A percentile compares a stretch with the other conserved stretches of the same genome.
Evolutionary conservation across 35 echinoderm and acorn worm species (phyloP).

Genomic region (Heliocidaris tuberculata): DNA sequence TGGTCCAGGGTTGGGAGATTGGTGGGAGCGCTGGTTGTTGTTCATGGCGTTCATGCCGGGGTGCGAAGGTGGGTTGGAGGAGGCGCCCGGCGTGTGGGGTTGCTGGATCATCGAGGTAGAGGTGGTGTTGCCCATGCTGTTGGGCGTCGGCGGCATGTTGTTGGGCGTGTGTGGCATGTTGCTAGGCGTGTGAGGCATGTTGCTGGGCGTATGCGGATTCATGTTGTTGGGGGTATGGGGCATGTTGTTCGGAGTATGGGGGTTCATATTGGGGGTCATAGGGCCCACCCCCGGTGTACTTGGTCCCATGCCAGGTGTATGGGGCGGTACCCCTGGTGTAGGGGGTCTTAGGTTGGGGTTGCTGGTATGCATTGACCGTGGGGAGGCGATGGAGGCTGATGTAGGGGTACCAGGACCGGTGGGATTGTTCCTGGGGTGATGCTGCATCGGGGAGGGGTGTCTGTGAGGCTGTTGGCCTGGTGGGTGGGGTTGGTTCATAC

Average conservation of each 20-base stretch:
- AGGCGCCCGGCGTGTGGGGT: constrained; percentile 40
- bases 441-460: constrained; percentile 44
- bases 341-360: constrained; percentile 58
- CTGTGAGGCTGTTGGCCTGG: constrained; percentile 58
- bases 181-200: constrained; percentile 53
- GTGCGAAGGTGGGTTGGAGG: constrained; percentile 58
- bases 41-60: constrained; percentile 55
- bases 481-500: constrained; percentile 44
- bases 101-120: constrained; percentile 70
- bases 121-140: constrained; percentile 61
- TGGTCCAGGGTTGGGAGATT: constrained; percentile 51
- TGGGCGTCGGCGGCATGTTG: constrained; percentile 75
- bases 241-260: constrained; percentile 83
- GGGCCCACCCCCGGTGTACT: constrained; percentile 27
- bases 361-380: constrained; percentile 57
- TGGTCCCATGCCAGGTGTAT: constrained; percentile 61
- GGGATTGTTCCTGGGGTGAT: constrained; percentile 52
- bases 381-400: constrained; percentile 53
- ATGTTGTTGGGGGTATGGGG: neutral
- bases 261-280: constrained; percentile 62
- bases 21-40: constrained; percentile 33
- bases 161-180: constrained; percentile 87
- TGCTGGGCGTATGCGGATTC: constrained; percentile 43
- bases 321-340: constrained; percentile 67
- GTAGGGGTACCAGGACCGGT: constrained; percentile 47